Conservation (phyloP, 2,888 invertebrate genomes). For the Leptopilina drosophilae region DNA sequence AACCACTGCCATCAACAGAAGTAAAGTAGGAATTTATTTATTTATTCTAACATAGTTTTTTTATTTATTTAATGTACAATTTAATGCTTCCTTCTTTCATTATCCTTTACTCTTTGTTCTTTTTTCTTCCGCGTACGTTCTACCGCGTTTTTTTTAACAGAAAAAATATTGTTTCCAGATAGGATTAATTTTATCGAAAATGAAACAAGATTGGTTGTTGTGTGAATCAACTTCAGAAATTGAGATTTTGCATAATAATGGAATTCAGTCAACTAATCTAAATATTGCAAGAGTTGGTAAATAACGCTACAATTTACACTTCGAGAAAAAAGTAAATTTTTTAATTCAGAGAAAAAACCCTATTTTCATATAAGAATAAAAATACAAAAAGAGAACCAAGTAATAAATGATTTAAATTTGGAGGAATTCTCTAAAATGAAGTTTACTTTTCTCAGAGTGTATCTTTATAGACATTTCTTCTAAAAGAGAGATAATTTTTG, state of each 20-base stretch:
- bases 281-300: neutral
- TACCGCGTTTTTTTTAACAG: neutral
- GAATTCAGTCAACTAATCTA: neutral
- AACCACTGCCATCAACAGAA: neutral
- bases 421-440: too few relatives aligned
- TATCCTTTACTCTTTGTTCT: neutral
- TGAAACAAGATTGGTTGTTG: neutral
- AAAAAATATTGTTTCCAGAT: neutral
- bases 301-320: too few relatives aligned
- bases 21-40: neutral
- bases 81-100: neutral
- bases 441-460: too few relatives aligned
- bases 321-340: too few relatives aligned
- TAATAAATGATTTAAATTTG: too few relatives aligned
- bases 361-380: too few relatives aligned
- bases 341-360: neutral
- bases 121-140: too few relatives aligned
- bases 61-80: too few relatives aligned
- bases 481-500: too few relatives aligned
- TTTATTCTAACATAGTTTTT: too few relatives aligned
- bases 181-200: neutral
- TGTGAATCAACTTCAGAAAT: neutral
- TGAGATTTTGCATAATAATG: neutral
- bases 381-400: too few relatives aligned
- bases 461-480: too few relatives aligned